Percentiles rank a stretch among this genome's conserved stretches.
Evolutionary conservation across 2,888 invertebrate genomes (phyloP).

Genomic region (Drosophila infuscata): DNA sequence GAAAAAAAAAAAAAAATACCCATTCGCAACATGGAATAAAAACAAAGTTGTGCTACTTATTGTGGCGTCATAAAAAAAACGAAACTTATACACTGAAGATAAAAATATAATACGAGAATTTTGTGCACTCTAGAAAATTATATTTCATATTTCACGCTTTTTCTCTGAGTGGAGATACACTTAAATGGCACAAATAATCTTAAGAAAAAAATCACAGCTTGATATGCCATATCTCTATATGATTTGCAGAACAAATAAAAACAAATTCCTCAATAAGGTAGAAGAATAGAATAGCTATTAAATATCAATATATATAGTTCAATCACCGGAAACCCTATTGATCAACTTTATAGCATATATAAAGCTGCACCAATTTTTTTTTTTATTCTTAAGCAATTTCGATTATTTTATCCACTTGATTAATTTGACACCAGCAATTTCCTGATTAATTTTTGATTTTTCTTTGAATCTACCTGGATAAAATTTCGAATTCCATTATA

Average conservation of each 20-base stretch:
- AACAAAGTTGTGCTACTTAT: neutral
- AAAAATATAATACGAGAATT: neutral
- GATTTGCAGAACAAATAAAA: neutral
- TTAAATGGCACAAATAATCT: neutral
- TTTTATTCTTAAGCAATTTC: neutral
- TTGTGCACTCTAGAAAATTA: neutral
- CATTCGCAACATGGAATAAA: neutral
- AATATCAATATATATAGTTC: neutral
- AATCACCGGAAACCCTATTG: neutral
- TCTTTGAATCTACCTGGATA: neutral
- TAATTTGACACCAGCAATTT: neutral
- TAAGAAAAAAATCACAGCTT: neutral
- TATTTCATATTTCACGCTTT: neutral
- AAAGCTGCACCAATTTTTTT: neutral
- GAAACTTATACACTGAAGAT: neutral
- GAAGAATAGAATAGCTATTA: neutral
- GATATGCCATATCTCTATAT: neutral
- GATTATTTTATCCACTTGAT: neutral
- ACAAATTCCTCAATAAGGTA: neutral
- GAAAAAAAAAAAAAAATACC: neutral
- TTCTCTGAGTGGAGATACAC: neutral
- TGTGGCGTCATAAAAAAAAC: slow-evolving; percentile 2
- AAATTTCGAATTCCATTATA: neutral
- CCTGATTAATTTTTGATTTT: neutral
- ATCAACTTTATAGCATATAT: neutral